Base-by-base conservation (phyloP, 2,113 vertebrate species). In the Ia io region DNA sequence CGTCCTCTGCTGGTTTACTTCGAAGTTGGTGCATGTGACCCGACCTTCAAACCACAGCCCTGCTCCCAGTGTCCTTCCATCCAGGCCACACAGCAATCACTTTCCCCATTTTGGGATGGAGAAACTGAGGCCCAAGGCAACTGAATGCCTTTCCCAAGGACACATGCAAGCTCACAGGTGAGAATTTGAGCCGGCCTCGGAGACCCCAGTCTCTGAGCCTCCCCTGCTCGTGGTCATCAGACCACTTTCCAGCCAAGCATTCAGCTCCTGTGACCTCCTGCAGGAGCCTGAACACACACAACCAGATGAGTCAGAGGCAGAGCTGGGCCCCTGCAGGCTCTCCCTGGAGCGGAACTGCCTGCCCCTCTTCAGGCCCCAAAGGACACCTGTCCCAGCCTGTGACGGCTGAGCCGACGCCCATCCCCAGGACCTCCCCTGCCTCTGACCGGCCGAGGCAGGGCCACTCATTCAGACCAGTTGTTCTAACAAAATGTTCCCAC, bases 91-190 rank as follows among this genome's bases (percentile, higher is more conserved):
- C 4, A 11, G 8, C 18, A 8, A 3, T 35, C 44, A 35, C 71
- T 92, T 73, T 9, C 7, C 28, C 25, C 30, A 63, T 56, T 80
- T 63, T 63, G 71, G 88, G 65, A 74, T 65, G 71, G 80, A 74
- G 47, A 78, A 82, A 63, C 35, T 2, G 63, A 74, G 30, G 20
- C 69, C 85, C 89, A 25, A 47, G 35, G 56, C 13, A 11, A n/a
- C 53, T 10, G 47, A 90, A 47, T 44, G 69, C 88, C 80, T 87
- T 67, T 83, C 74, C 78, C 78, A 37, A 74, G 53, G 63, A 82
- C 59, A 3, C 65, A 30, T 9, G 14, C 47, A 17, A 73, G 59
- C 56, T 30, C 78, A 25, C 25, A 12, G 53, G 53, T 63, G 25
- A 71, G n/a, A 40, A 14, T 53, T 10, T 35, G 28, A 63, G 47